Conservation (phyloP, 1,140 invertebrate species). For the Lepidurus arcticus region DNA sequence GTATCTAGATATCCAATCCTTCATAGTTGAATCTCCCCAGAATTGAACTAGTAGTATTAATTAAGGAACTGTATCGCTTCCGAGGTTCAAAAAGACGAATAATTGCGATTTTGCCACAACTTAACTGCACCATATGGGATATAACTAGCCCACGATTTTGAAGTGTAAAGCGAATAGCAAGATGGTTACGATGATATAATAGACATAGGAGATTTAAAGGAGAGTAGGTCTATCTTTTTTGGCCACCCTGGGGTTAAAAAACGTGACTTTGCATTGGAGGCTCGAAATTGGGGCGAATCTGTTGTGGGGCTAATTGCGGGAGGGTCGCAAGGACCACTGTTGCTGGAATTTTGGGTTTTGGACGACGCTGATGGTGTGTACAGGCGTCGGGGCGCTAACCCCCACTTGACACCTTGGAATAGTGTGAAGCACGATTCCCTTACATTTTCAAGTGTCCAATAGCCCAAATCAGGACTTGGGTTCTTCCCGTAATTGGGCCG, state of each 20-base stretch:
- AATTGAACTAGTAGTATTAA: background rate
- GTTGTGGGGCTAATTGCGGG: constrained; percentile 7
- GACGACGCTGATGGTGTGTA: constrained; percentile 6
- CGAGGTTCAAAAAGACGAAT: too few relatives aligned
- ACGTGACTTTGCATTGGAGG: constrained; percentile 18
- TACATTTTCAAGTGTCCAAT: background rate
- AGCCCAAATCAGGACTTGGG: background rate
- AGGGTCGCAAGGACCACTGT: constrained; percentile 3
- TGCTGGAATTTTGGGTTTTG: background rate
- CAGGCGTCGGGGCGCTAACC: background rate
- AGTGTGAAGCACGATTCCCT: constrained; percentile 1
- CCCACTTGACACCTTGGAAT: background rate
- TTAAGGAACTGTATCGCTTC: too few relatives aligned
- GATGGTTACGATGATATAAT: too few relatives aligned
- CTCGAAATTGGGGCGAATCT: background rate
- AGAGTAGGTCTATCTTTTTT: background rate
- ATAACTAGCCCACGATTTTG: too few relatives aligned
- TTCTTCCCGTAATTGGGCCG: background rate
- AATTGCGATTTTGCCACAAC: too few relatives aligned
- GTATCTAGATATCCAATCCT: background rate
- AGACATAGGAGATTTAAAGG: too few relatives aligned
- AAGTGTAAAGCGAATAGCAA: too few relatives aligned
- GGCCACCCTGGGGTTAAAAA: background rate
- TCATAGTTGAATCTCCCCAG: background rate
- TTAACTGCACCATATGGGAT: too few relatives aligned